Percentiles rank a stretch among this genome's conserved stretches.
phyloP scores from a whole-genome alignment of 2,113 vertebrate species.

The Falco punctatus region DNA sequence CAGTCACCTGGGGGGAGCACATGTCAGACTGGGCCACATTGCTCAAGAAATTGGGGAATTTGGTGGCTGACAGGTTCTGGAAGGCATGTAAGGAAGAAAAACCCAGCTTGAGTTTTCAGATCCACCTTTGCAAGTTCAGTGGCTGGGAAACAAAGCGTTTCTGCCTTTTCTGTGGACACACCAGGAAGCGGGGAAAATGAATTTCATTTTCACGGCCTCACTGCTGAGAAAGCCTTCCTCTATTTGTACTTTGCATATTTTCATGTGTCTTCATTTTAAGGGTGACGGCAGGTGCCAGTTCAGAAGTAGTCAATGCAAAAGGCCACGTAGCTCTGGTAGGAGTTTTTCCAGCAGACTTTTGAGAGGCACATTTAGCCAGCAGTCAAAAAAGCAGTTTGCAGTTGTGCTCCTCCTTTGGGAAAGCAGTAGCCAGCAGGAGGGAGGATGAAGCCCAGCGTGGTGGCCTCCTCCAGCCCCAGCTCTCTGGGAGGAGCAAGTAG shows the following conservation, averaged over 20 bases:
- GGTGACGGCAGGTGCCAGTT: not conserved
- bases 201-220: not conserved
- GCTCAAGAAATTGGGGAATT: rapidly evolving
- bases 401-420: not conserved
- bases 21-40: rapidly evolving
- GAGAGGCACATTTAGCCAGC: rapidly evolving
- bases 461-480: not conserved
- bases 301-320: not conserved
- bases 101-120: not conserved
- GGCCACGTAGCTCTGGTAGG: rapidly evolving
- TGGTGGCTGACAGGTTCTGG: not conserved
- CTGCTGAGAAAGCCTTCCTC: not conserved
- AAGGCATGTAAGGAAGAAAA: not conserved
- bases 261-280: not conserved
- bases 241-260: not conserved
- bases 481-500: constrained; percentile 16
- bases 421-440: not conserved
- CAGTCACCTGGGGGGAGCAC: rapidly evolving
- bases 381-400: not conserved
- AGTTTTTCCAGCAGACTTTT: not conserved
- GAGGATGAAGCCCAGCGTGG: not conserved
- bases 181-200: not conserved
- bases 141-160: not conserved
- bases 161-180: not conserved
- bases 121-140: rapidly evolving